Evolutionary conservation across 2,888 invertebrate genomes (phyloP), one percentile per base, ranked within the genome.

Genomic region (Aradus depressus): DNA sequence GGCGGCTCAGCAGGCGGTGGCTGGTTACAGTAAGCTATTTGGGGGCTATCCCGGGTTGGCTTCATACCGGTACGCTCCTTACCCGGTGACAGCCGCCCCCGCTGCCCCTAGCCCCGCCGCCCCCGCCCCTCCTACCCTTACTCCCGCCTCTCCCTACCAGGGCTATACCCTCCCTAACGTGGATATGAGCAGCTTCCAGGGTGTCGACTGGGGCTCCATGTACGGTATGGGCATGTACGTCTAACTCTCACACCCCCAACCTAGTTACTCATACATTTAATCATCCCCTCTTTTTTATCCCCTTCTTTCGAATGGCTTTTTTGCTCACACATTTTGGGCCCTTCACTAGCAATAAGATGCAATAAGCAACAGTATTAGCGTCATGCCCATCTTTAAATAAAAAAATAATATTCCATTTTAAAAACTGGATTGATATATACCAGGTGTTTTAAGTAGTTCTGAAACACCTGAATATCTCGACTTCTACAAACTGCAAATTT

Each of bases 211-310:
- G 89, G 80, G 82, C 64, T 82, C 84, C 63, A 84, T 89, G 84
- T 90, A 90, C 70, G 87, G 88, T 65, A 85, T 89, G 73, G 88
- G 88, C 68, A 88, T 89, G 88, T 89, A 89, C 75, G 87, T 88
- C 68, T 84, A 56, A 56, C 43, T 45, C 44, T 32, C 32, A 28
- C 41, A 38, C 25, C 37, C 32, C 31, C 44, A 38, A 31, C 22
- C n/a, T n/a, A n/a, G n/a, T n/a, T n/a, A n/a, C n/a, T n/a, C n/a
- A n/a, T n/a, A n/a, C n/a, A n/a, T n/a, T n/a, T n/a, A n/a, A n/a
- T 31, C 18, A 34, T 32, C 49, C 49, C 53, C 41, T 49, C 38
- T 44, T 44, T 50, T 39, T 44, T 50, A 49, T 50, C 53, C 44
- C 42, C 34, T 32, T 44, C 44, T 52, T 49, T 54, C 44, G 51